A percentile compares a stretch with the other conserved stretches of the same genome.
Evolutionary conservation across 2,888 invertebrate genomes (phyloP).

Genomic region (Pimpla rufipes): DNA sequence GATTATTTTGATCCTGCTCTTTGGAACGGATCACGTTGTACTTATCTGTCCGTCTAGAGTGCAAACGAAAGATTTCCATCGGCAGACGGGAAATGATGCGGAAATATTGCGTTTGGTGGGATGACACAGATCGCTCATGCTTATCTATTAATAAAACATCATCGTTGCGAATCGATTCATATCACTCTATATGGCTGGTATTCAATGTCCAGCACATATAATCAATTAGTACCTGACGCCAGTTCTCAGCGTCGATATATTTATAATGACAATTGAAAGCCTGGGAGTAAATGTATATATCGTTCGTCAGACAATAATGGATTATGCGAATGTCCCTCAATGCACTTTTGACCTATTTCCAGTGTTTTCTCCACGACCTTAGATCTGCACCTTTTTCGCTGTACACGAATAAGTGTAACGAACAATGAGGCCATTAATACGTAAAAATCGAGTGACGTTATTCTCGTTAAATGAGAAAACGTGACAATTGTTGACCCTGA

Average conservation of each 20-base stretch:
- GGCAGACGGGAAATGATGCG: too few species aligned
- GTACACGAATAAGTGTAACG: neutral
- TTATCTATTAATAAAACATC: neutral
- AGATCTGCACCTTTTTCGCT: neutral
- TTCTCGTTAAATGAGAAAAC: conserved; percentile 6
- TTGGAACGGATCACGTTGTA: too few species aligned
- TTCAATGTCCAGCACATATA: neutral
- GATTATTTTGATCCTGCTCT: too few species aligned
- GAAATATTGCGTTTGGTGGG: neutral
- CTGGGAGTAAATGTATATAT: neutral
- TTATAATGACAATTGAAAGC: neutral
- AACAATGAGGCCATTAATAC: neutral
- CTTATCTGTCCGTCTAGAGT: too few species aligned
- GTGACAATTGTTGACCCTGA: conserved; percentile 25
- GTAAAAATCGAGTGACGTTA: neutral
- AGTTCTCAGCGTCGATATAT: neutral
- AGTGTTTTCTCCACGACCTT: neutral
- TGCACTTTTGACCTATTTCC: neutral
- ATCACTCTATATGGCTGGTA: neutral
- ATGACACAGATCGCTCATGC: neutral
- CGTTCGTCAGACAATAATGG: neutral
- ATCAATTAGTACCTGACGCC: neutral
- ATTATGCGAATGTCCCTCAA: neutral
- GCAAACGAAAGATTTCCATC: too few species aligned
- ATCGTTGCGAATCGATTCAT: neutral